Evolutionary conservation across 2,888 invertebrate species (phyloP).

Genomic region (Druceiella hillmani): DNA sequence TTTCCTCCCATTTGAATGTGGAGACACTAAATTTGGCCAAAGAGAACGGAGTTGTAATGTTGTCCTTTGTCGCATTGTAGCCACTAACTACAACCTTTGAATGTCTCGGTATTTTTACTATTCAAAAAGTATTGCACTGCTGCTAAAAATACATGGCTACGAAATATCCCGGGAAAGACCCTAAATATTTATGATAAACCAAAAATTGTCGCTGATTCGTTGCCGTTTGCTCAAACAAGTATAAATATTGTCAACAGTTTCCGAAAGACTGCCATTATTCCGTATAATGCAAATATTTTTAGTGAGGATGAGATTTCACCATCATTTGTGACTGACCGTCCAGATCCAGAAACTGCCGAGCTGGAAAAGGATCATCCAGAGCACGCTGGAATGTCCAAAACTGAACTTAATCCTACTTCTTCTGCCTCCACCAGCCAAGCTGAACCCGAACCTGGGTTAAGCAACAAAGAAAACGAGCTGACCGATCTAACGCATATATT

Average conservation of each 20-base stretch:
- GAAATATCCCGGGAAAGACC: too few relatives aligned
- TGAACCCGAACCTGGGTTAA: slow-evolving; percentile 23
- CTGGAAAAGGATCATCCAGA: slow-evolving; percentile 19
- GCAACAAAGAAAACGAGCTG: slow-evolving; percentile 22
- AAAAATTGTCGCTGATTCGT: slow-evolving; percentile 20
- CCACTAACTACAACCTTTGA: slow-evolving; percentile 20
- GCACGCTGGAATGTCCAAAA: slow-evolving; percentile 17
- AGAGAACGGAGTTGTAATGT: slow-evolving; percentile 23
- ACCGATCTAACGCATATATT: slow-evolving; percentile 17
- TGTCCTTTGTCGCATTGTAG: slow-evolving; percentile 21
- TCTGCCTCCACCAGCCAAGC: slow-evolving; percentile 21
- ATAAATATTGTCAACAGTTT: slow-evolving; percentile 21
- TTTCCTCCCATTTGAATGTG: slow-evolving; percentile 22
- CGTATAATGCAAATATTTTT: slow-evolving; percentile 19
- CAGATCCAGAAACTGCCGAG: slow-evolving; percentile 15
- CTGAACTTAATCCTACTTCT: slow-evolving; percentile 15
- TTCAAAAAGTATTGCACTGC: too few relatives aligned
- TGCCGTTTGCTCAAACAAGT: slow-evolving; percentile 20
- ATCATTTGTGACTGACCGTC: slow-evolving; percentile 24
- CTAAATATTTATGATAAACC: slow-evolving; percentile 22
- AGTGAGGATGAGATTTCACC: slow-evolving; percentile 20
- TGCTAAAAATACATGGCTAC: too few relatives aligned
- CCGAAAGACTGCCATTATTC: slow-evolving; percentile 22
- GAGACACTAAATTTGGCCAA: slow-evolving; percentile 12
- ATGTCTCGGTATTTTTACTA: slow-evolving; percentile 16